Evolutionary conservation across 2,888 invertebrate genomes (phyloP), one percentile per base, ranked within the genome.

Genomic region (Hirtodrosophila cameraria): DNA sequence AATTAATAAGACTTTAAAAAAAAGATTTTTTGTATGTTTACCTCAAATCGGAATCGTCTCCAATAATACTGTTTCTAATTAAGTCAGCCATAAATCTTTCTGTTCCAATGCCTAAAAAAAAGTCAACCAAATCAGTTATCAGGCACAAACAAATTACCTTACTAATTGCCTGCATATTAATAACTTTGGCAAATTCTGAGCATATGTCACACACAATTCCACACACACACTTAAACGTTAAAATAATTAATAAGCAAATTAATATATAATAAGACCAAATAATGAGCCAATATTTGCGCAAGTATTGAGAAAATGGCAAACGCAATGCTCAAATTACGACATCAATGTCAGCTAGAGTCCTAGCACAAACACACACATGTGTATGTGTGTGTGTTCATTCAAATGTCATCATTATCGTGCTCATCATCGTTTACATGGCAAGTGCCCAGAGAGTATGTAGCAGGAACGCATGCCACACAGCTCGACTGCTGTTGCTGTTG

Each of bases 351-450:
- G 18, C 23, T 8, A 0, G 23, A 23, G 23, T 39, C 59, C 31
- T 9, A 15, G 6, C 43, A 39, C 36, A 41, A 27, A 36, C 15
- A 53, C 18, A 28, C 23, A 18, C 18, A 45, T 11, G 45, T 42
- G 28, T 20, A 18, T 27, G 55, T 49, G 38, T 63, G 58, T 73
- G 53, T 60, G 66, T 63, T 64, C 75, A 82, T 77, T 78, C 80
- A 80, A 81, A 74, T 81, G 74, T 74, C 82, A 81, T 81, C 79
- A 82, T 82, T 84, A 82, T 78, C 71, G 66, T 76, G 79, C 84
- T 76, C 84, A 81, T 79, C 81, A 83, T 77, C 77, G 84, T 81
- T 80, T 75, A 68, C 74, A 72, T 72, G 77, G 75, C 72, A 78
- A 78, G 81, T 77, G 65, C 75, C 74, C 50, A 53, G 63, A 45